phyloP scores from a whole-genome alignment of 1,140 invertebrate genomes.

The Bombus ignitus region DNA sequence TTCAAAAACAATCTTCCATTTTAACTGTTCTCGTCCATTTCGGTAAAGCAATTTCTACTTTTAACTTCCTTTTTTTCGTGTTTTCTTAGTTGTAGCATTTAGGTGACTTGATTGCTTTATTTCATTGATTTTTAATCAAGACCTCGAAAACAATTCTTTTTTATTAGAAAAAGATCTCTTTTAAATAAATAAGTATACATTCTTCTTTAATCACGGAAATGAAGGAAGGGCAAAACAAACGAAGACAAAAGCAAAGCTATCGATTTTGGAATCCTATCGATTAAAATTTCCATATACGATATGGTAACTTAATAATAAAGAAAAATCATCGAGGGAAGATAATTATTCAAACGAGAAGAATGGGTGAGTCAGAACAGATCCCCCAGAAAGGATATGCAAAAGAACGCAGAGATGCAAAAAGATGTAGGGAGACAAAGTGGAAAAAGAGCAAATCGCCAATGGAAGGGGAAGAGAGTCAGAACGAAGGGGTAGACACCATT shows the following conservation, averaged over 20 bases:
- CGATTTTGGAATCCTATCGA: background rate
- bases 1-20: constrained; percentile 16
- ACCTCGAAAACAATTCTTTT: too few relatives aligned
- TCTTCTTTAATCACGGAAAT: background rate
- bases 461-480: background rate
- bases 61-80: background rate
- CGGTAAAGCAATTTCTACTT: too few relatives aligned
- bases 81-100: background rate
- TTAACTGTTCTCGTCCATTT: constrained; percentile 2
- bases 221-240: background rate
- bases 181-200: background rate
- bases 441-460: constrained; percentile 19
- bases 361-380: background rate
- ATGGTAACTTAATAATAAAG: constrained; percentile 2
- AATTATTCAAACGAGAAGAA: constrained; percentile 10
- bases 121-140: background rate
- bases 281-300: background rate
- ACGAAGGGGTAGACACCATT: constrained; percentile 64
- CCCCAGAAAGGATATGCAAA: constrained; percentile 18
- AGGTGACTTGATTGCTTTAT: too few relatives aligned
- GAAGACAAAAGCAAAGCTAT: background rate
- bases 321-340: background rate
- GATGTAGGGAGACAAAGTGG: constrained; percentile 13
- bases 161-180: background rate
- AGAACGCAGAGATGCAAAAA: background rate